Base-by-base conservation (phyloP, 2,888 invertebrate species). In the Spilosoma lubricipeda region DNA sequence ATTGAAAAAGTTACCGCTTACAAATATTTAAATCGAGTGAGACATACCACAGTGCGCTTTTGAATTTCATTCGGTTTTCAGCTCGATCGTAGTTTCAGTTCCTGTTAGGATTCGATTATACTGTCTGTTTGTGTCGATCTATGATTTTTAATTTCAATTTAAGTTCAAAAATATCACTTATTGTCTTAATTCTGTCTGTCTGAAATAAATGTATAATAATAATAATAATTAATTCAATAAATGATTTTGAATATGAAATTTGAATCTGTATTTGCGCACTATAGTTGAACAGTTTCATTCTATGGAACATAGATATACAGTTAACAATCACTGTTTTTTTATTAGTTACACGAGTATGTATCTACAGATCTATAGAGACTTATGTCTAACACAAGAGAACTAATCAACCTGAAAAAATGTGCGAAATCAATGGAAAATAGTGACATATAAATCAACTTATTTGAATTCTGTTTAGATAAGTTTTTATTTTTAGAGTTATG, bases 21-120 rank as follows among this genome's bases (percentile, higher is more conserved):
- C 85, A 89, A 89, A 89, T 90, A 90, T 89, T 89, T 85, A 89
- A 88, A 90, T 89, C 82, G 83, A 87, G 85, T 85, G 86, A 86
- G 85, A 87, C 85, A 88, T 81, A 85, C 84, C 83, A 86, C 81
- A 87, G 85, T 86, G 87, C 83, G 86, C 90, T 90, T 90, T 87
- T 88, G 87, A 90, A 90, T 90, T 90, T 86, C 81, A 89, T 90
- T 88, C 84, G 83, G 84, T 85, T 87, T 86, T 82, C 85, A 81
- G 66, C 77, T 45, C 78, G 56, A 78, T 70, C 76, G 72, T 72
- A 78, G 77, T 78, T 81, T 68, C 73, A 73, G 77, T 82, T 78
- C 66, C 75, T 69, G 71, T 84, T 76, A 82, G 74, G 81, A 77
- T 64, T 63, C 30, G 79, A 56, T 30, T 80, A 79, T 71, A 71